Conservation (phyloP, 2,797 vertebrate species). For the Mus minutoides region DNA sequence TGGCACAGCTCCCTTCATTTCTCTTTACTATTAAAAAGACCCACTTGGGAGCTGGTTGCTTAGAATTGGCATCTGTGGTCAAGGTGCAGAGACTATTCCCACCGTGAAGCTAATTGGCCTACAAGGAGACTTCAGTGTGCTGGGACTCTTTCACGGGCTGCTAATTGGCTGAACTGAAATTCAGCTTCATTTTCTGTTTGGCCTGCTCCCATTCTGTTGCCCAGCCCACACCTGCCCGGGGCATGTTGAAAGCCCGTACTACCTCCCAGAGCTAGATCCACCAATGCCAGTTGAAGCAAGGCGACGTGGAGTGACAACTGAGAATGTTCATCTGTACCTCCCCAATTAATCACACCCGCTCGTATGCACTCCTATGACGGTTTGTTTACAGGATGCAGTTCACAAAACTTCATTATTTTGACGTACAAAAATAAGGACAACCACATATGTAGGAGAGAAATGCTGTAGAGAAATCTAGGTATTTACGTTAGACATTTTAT, state of each 20-base stretch:
- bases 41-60: constrained; percentile 19
- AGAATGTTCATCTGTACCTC: not conserved
- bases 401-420: not conserved
- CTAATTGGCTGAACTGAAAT: not conserved
- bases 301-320: not conserved
- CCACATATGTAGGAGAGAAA: not conserved
- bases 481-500: not conserved
- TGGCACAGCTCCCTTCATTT: constrained; percentile 23
- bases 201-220: not conserved
- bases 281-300: not conserved
- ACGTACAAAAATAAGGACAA: not conserved
- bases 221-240: not conserved
- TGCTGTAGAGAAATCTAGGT: not conserved
- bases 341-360: not conserved
- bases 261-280: not conserved
- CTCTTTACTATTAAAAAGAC: constrained; percentile 21
- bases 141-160: not conserved
- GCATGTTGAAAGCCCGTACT: not conserved
- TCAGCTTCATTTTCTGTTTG: not conserved
- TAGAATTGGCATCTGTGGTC: not conserved
- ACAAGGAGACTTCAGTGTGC: not conserved
- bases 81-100: not conserved
- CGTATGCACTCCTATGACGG: not conserved
- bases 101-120: constrained; percentile 36
- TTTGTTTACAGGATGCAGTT: not conserved